Percentiles rank a stretch among this genome's conserved stretches.
Evolutionary conservation across 37 sponge, comb jelly and placozoan species (phyloP).

Genomic region (Beroe forskalii): DNA sequence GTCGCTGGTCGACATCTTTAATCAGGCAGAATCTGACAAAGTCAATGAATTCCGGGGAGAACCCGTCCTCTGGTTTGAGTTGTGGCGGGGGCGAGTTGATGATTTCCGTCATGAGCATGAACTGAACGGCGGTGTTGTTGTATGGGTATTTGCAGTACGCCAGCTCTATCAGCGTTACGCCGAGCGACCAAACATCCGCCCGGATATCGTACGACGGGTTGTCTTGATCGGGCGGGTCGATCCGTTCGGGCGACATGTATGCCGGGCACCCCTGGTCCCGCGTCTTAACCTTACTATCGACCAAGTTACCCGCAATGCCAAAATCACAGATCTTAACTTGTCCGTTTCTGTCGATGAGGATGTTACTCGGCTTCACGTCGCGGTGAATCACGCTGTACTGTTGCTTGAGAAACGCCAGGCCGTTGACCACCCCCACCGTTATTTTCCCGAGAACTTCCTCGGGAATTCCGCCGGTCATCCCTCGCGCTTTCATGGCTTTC

Average conservation of each 20-base stretch:
- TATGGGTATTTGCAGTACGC: conserved; percentile 57
- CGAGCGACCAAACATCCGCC: conserved; percentile 60
- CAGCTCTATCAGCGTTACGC: conserved; percentile 17
- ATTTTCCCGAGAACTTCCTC: conserved; percentile 41
- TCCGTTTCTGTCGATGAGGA: conserved; percentile 20
- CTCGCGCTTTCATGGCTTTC: neutral
- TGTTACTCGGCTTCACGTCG: conserved; percentile 42
- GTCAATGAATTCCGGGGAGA: conserved; percentile 10
- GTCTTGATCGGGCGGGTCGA: conserved; percentile 52
- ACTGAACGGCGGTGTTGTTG: conserved; percentile 31
- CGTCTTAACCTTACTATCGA: conserved; percentile 23
- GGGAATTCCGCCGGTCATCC: neutral
- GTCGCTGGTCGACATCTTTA: conserved; percentile 6
- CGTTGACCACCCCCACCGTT: conserved; percentile 35
- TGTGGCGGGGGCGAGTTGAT: conserved; percentile 16
- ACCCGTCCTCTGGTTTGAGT: neutral
- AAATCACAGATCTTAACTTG: conserved; percentile 52
- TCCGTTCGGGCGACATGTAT: conserved; percentile 53
- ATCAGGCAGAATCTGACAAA: conserved; percentile 12
- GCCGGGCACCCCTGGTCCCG: conserved; percentile 55
- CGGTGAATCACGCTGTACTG: conserved; percentile 53
- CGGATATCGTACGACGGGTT: conserved; percentile 39
- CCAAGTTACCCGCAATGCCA: conserved; percentile 55
- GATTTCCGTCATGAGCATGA: conserved; percentile 47
- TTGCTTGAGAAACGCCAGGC: conserved; percentile 9